A percentile compares a stretch with the other conserved stretches of the same genome.
These are phyloP conservation scores for Otocyon megalotis DNA, from an alignment of 2,113 vertebrate genomes.

Conservation along the genomic window DNA sequence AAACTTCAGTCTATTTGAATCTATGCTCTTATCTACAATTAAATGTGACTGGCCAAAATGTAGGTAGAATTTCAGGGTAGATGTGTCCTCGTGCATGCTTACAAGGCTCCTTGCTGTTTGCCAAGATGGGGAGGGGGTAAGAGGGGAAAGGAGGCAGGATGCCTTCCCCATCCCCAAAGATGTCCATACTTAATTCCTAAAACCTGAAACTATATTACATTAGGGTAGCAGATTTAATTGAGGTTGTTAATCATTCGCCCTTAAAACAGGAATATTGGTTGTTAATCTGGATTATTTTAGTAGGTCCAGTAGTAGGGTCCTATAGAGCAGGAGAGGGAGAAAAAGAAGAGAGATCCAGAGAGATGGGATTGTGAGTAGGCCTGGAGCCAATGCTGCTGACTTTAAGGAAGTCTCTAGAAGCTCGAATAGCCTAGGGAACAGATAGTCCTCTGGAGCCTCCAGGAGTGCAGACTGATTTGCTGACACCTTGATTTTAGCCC, in stretches of 20 bases:
- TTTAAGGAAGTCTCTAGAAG: neutral
- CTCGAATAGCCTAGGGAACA: neutral
- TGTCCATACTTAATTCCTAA: neutral
- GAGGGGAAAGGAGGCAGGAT: neutral
- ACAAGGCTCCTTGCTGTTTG: neutral
- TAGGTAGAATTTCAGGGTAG: neutral
- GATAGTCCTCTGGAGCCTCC: neutral
- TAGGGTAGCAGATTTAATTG: neutral
- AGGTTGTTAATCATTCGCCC: neutral
- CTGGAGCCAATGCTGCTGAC: neutral
- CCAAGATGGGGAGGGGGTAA: fast-evolving
- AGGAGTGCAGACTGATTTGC: neutral
- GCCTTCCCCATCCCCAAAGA: neutral
- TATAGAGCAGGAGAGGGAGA: neutral
- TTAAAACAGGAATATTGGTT: neutral
- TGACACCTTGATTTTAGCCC: neutral
- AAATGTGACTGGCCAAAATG: neutral
- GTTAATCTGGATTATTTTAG: neutral
- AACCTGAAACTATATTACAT: neutral
- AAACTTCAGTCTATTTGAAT: neutral
- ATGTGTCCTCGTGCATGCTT: neutral
- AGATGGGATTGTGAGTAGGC: neutral
- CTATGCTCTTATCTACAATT: neutral
- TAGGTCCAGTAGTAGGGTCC: neutral
- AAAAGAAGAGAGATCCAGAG: neutral